These are phyloP conservation scores for Tetragonula clypearis DNA, from an alignment of 1,140 invertebrate genomes.

Conservation along the genomic window DNA sequence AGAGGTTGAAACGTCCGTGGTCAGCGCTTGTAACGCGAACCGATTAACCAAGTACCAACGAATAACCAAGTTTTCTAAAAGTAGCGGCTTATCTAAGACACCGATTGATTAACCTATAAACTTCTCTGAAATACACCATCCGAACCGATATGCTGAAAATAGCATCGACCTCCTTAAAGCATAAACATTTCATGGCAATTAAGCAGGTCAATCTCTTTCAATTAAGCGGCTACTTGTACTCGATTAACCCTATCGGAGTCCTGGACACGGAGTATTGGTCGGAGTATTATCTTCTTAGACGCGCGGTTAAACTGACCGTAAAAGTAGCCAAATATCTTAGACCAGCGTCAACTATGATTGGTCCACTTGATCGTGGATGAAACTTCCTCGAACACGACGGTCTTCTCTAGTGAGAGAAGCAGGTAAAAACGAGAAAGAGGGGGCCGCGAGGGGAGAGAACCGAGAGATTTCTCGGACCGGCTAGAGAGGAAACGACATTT, in stretches of 20 bases:
- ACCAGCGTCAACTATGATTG: neutral
- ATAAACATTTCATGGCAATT: neutral
- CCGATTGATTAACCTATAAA: neutral
- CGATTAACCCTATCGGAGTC: neutral
- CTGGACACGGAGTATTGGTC: neutral
- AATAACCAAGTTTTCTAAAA: no score
- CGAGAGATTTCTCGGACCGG: neutral
- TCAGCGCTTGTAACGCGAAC: no score
- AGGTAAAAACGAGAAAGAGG: neutral
- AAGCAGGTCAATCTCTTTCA: neutral
- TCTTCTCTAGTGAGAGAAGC: no score
- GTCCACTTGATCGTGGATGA: neutral
- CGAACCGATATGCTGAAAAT: neutral
- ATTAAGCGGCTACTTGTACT: neutral
- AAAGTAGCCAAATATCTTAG: neutral
- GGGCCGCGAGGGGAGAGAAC: neutral
- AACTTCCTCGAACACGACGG: neutral
- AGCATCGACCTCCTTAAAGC: neutral
- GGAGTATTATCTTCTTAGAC: neutral
- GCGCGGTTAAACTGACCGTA: neutral
- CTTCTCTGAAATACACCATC: neutral
- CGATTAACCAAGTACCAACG: no score
- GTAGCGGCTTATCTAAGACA: neutral
- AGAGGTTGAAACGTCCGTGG: no score
- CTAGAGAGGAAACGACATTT: slow-evolving; percentile 46